These are phyloP conservation scores for Catagonus wagneri DNA, from an alignment of 2,113 vertebrate species.

Conservation along the genomic window DNA sequence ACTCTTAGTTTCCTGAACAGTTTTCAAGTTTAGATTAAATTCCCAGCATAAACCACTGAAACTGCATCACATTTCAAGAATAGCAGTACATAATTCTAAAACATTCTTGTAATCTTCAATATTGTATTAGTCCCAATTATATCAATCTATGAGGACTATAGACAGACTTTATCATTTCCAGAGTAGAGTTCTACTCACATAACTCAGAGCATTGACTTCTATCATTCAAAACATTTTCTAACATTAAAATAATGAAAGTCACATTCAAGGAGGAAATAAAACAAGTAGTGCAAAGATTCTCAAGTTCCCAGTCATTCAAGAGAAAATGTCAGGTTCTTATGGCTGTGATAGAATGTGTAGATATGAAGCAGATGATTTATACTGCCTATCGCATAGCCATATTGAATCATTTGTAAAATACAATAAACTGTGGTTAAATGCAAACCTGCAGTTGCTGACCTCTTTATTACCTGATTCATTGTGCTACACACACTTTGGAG, in stretches of 20 bases:
- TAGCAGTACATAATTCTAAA: not conserved
- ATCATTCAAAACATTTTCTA: not conserved
- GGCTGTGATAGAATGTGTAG: constrained; percentile 52
- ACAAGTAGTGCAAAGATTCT: not conserved
- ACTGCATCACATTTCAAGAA: not conserved
- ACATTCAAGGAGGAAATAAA: not conserved
- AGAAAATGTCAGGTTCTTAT: constrained; percentile 51
- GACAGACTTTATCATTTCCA: not conserved
- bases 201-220: not conserved
- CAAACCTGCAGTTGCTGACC: constrained; percentile 79
- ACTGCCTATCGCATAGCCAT: constrained; percentile 44
- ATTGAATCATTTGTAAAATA: constrained; percentile 78
- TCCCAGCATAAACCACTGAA: not conserved
- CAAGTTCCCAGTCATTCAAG: not conserved
- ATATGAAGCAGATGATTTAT: constrained; percentile 80
- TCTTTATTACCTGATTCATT: constrained; percentile 85
- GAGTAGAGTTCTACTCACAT: not conserved
- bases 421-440: constrained; percentile 82
- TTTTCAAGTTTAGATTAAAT: constrained; percentile 9
- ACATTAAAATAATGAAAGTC: not conserved
- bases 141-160: not conserved
- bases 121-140: not conserved
- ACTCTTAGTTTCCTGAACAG: not conserved
- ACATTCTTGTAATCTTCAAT: not conserved
- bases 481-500: constrained; percentile 73